A percentile compares a stretch with the other conserved stretches of the same genome.
Evolutionary conservation across 1,140 invertebrate genomes (phyloP).

Genomic region (Triops longicaudatus): DNA sequence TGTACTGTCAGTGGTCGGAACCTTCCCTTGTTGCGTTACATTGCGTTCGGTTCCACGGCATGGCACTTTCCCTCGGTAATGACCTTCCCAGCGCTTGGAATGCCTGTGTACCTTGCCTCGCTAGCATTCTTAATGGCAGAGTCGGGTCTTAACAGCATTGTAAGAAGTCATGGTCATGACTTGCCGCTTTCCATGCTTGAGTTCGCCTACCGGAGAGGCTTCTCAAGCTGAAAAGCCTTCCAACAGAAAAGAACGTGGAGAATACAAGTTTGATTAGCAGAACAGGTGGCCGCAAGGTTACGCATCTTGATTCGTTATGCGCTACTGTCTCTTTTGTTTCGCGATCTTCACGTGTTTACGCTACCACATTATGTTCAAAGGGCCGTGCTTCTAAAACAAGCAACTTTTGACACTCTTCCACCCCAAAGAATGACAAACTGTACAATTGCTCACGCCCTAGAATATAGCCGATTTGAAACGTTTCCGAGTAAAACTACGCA

Average conservation of each 20-base stretch:
- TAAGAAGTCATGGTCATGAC: constrained; percentile 10
- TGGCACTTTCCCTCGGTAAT: constrained; percentile 7
- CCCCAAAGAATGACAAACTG: no score
- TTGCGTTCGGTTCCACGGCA: not conserved
- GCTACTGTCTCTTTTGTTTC: not conserved
- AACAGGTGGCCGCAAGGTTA: constrained; percentile 14
- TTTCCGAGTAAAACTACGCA: no score
- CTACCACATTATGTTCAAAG: not conserved
- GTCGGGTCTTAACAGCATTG: not conserved
- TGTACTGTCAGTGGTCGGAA: not conserved
- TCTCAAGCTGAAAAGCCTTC: not conserved
- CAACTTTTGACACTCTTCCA: no score
- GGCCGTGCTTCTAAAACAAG: no score
- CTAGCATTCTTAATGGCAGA: constrained; percentile 1
- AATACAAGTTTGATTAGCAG: no score
- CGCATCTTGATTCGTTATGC: not conserved
- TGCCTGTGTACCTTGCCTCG: not conserved
- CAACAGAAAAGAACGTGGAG: not conserved
- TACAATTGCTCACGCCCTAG: no score
- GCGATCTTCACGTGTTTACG: not conserved
- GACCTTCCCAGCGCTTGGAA: constrained; percentile 4
- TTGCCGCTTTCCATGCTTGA: constrained; percentile 14
- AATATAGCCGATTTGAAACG: no score
- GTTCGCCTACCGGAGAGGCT: not conserved
- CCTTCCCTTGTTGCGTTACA: not conserved